These are phyloP conservation scores for Nothoprocta pentlandii DNA, from an alignment of 2,113 vertebrate genomes.

Conservation along the genomic window DNA sequence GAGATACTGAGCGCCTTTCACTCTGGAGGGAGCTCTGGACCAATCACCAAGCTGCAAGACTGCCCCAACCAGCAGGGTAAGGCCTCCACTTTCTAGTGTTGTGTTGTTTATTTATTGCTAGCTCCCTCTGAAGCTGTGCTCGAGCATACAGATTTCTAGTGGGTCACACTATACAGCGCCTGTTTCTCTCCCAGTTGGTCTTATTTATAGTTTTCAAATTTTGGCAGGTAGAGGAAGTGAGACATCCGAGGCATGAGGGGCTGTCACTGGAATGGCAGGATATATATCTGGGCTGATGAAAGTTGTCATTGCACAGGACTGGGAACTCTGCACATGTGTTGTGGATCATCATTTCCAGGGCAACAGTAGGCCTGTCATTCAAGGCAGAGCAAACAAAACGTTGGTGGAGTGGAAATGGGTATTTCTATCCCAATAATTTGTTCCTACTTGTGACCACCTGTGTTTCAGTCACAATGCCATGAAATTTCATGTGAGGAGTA, in stretches of 20 bases:
- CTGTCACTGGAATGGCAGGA: neutral
- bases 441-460: neutral
- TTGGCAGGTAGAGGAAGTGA: slow-evolving; percentile 56
- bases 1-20: neutral
- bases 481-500: neutral
- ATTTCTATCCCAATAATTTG: slow-evolving; percentile 54
- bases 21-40: neutral
- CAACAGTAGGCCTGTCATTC: neutral
- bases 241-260: slow-evolving; percentile 4
- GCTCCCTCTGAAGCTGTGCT: neutral
- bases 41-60: neutral
- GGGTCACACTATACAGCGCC: neutral
- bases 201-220: slow-evolving; percentile 17
- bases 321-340: neutral
- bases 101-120: neutral
- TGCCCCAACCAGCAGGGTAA: neutral
- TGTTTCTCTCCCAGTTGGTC: neutral
- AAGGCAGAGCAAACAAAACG: slow-evolving; percentile 33
- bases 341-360: neutral
- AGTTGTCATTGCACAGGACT: neutral
- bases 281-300: slow-evolving; percentile 53
- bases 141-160: neutral
- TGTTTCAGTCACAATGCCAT: neutral
- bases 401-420: slow-evolving; percentile 20
- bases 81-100: neutral